phyloP scores from a whole-genome alignment of 2,113 vertebrate genomes.

The Takifugu bimaculatus region DNA sequence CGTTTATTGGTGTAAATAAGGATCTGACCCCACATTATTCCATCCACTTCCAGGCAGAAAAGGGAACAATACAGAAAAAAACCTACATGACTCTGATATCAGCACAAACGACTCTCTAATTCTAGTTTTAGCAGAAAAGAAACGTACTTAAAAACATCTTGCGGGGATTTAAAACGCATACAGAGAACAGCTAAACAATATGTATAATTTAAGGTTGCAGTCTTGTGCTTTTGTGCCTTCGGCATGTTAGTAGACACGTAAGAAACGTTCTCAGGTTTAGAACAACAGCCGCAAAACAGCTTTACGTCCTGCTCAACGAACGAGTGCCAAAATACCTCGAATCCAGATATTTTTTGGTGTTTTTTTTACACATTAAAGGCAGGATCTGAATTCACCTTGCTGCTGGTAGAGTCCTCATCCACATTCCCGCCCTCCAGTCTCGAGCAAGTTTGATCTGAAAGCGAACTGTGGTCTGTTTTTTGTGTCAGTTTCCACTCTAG shows the following conservation, averaged over 20 bases:
- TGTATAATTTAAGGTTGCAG: no score
- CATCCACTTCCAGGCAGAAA: background rate
- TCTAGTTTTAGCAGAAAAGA: no score
- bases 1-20: conserved; percentile 66
- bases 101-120: background rate
- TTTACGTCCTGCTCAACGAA: background rate
- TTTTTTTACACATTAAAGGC: background rate
- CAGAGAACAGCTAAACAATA: background rate
- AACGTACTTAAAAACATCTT: no score
- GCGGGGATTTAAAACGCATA: background rate
- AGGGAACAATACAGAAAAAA: background rate
- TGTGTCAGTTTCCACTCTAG: no score
- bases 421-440: background rate
- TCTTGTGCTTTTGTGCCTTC: background rate
- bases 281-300: background rate
- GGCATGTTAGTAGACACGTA: background rate
- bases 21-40: background rate
- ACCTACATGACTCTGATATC: background rate
- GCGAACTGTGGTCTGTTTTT: no score
- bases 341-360: background rate
- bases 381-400: background rate
- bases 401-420: conserved; percentile 1
- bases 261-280: background rate
- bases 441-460: no score
- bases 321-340: background rate